These are phyloP conservation scores for Barypeithes pellucidus DNA, from an alignment of 2,888 invertebrate species.

Conservation along the genomic window DNA sequence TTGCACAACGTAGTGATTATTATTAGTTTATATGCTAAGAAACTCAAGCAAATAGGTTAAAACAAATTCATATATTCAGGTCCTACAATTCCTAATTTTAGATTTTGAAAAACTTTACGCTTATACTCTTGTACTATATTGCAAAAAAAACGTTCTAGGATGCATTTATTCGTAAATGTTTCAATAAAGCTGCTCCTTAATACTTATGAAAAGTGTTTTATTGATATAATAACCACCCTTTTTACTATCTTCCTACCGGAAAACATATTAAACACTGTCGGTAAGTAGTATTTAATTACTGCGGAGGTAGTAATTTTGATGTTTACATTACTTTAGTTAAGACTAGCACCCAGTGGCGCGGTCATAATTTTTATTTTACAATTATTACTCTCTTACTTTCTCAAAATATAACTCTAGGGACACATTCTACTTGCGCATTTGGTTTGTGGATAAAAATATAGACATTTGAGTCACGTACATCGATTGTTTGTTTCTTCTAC, in stretches of 20 bases:
- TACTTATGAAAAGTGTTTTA: slow-evolving; percentile 42
- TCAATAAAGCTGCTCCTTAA: slow-evolving; percentile 68
- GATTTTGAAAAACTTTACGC: slow-evolving; percentile 66
- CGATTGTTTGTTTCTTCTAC: too few species aligned
- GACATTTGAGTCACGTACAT: too few species aligned
- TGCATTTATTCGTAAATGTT: slow-evolving; percentile 63
- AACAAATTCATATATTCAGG: neutral
- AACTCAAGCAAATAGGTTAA: too few species aligned
- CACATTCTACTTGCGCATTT: too few species aligned
- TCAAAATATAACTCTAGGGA: too few species aligned
- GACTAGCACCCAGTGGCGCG: neutral
- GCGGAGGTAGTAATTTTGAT: neutral
- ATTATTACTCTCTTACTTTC: too few species aligned
- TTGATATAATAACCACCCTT: neutral
- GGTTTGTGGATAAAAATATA: too few species aligned
- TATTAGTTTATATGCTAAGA: too few species aligned
- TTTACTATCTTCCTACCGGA: neutral
- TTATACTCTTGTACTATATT: slow-evolving; percentile 65
- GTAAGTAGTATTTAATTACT: neutral
- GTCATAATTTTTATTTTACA: too few species aligned
- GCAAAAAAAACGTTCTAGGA: slow-evolving; percentile 63
- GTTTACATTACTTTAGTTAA: too few species aligned
- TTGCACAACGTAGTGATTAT: too few species aligned
- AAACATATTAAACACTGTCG: neutral
- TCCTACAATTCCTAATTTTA: slow-evolving; percentile 53